phyloP scores from a whole-genome alignment of 2,797 vertebrate genomes.

The Holocentrus rufus region DNA sequence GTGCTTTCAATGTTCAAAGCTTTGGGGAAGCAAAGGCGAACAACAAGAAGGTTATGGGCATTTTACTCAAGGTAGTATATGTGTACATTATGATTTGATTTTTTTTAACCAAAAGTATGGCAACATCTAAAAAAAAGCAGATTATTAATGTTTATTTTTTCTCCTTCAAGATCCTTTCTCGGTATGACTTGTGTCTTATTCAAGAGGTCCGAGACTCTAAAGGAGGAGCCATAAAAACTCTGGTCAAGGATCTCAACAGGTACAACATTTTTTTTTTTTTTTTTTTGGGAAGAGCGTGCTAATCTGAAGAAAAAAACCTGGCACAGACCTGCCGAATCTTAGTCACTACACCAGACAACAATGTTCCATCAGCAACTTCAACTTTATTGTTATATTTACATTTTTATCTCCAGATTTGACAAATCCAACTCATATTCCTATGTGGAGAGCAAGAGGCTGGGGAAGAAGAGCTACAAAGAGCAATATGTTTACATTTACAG shows the following conservation, averaged over 20 bases:
- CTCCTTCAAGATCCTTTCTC: constrained; percentile 81
- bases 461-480: constrained; percentile 85
- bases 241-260: constrained; percentile 84
- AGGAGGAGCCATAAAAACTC: constrained; percentile 76
- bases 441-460: constrained; percentile 83
- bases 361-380: neutral
- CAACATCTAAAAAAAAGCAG: neutral
- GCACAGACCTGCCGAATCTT: neutral
- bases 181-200: constrained; percentile 85
- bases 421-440: constrained; percentile 78
- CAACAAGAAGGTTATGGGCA: constrained; percentile 83
- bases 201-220: constrained; percentile 87
- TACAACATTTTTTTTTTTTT: constrained; percentile 49
- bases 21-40: constrained; percentile 85
- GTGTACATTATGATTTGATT: neutral
- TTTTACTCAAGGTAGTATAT: constrained; percentile 80
- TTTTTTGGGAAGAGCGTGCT: neutral
- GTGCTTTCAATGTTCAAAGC: constrained; percentile 85
- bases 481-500: constrained; percentile 88
- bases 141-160: neutral
- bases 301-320: neutral
- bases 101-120: neutral
- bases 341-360: neutral
- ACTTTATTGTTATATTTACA: neutral
- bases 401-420: constrained; percentile 74